Evolutionary conservation across 2,113 vertebrate genomes (phyloP).

Genomic region (Sardina pilchardus): DNA sequence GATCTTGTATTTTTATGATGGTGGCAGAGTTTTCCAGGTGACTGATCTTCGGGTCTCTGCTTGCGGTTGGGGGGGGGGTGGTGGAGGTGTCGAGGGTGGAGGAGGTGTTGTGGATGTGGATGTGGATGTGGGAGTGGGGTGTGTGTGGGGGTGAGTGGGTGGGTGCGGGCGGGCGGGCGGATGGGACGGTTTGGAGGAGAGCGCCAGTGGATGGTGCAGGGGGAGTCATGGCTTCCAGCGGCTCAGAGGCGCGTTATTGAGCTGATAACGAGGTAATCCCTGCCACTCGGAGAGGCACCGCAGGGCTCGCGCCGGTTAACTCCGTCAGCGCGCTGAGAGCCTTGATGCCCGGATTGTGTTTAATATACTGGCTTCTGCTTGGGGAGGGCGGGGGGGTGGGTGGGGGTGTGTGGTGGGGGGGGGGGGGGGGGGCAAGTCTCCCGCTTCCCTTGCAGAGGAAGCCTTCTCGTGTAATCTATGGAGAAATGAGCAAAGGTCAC

Average conservation of each 20-base stretch:
- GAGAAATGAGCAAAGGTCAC: background rate
- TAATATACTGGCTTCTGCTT: conserved; percentile 44
- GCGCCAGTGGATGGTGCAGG: background rate
- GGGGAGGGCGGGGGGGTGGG: background rate
- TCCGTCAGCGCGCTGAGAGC: conserved; percentile 15
- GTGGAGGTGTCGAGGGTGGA: background rate
- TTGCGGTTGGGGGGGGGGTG: conserved; percentile 72
- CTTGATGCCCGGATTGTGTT: conserved; percentile 44
- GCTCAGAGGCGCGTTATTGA: conserved; percentile 82
- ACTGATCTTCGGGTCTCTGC: conserved; percentile 79
- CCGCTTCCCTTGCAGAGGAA: background rate
- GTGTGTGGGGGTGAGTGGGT: background rate
- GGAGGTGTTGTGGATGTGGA: background rate
- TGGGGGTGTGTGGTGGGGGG: too few relatives aligned
- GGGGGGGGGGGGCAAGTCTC: background rate
- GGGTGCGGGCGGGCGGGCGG: background rate
- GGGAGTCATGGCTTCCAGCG: conserved; percentile 77
- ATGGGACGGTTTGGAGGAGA: background rate
- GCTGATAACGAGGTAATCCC: conserved; percentile 90
- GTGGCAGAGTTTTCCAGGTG: conserved; percentile 80
- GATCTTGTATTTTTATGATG: conserved; percentile 31
- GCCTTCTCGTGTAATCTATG: background rate
- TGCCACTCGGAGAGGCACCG: conserved; percentile 77
- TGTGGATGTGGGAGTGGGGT: too few relatives aligned
- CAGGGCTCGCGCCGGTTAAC: conserved; percentile 67